These are phyloP conservation scores for Pyrocoelia pectoralis DNA, from an alignment of 2,888 invertebrate genomes.

Conservation along the genomic window DNA sequence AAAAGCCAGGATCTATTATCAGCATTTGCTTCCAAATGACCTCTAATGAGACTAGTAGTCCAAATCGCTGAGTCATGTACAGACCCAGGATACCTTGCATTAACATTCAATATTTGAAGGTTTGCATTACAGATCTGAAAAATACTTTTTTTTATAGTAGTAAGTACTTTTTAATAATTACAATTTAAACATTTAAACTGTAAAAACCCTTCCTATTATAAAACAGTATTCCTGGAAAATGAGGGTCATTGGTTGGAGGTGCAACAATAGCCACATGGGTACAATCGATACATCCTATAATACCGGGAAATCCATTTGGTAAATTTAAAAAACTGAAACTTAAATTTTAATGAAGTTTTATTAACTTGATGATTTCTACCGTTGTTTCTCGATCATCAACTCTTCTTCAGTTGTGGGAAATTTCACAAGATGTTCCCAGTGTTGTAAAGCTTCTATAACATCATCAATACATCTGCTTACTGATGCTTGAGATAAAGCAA, in stretches of 20 bases:
- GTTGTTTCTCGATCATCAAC: too few relatives aligned
- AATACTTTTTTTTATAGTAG: too few relatives aligned
- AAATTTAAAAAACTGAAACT: too few relatives aligned
- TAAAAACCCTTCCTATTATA: conserved; percentile 8
- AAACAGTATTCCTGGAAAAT: neutral
- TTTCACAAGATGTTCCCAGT: too few relatives aligned
- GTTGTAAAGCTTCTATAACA: too few relatives aligned
- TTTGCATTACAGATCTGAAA: conserved; percentile 4
- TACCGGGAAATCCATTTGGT: conserved; percentile 4
- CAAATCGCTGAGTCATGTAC: conserved; percentile 7
- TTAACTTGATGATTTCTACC: too few relatives aligned
- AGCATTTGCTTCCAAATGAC: conserved; percentile 1
- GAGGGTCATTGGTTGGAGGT: neutral
- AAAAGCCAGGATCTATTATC: too few relatives aligned
- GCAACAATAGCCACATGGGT: conserved; percentile 5
- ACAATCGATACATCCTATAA: conserved; percentile 1
- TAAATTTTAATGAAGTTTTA: conserved; percentile 1
- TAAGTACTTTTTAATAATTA: too few relatives aligned
- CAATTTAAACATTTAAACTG: conserved; percentile 11
- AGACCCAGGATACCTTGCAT: conserved; percentile 4
- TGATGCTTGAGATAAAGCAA: neutral
- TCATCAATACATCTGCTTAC: neutral
- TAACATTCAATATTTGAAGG: neutral
- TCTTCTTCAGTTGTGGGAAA: too few relatives aligned
- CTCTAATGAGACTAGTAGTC: neutral